phyloP scores from a whole-genome alignment of 1,140 invertebrate genomes.

The Latrodectus geometricus region DNA sequence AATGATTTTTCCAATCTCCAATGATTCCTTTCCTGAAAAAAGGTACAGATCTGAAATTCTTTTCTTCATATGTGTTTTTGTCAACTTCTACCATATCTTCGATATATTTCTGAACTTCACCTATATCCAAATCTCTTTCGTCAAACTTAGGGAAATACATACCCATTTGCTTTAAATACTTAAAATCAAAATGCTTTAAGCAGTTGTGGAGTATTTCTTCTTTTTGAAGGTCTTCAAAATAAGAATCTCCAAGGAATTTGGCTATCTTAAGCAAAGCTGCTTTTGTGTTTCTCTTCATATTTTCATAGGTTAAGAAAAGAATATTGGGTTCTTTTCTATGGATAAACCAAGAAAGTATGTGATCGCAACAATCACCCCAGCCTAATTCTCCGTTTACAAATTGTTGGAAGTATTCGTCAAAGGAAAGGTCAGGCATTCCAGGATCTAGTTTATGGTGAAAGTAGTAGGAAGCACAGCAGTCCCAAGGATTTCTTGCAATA shows the following conservation, averaged over 20 bases:
- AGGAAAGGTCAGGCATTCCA: neutral
- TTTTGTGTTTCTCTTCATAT: slow-evolving; percentile 75
- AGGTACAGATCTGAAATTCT: slow-evolving; percentile 37
- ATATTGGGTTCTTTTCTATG: slow-evolving; percentile 76
- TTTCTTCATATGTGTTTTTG: neutral
- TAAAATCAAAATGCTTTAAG: slow-evolving; percentile 35
- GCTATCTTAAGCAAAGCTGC: slow-evolving; percentile 69
- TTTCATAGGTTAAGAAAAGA: slow-evolving; percentile 84
- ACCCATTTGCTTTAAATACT: slow-evolving; percentile 19
- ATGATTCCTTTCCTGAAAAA: slow-evolving; percentile 68
- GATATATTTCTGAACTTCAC: neutral
- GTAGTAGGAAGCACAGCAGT: slow-evolving; percentile 60
- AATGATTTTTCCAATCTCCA: slow-evolving; percentile 71
- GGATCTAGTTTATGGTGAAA: slow-evolving; percentile 28
- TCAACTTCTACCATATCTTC: neutral
- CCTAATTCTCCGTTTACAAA: slow-evolving; percentile 53
- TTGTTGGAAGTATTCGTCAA: slow-evolving; percentile 48
- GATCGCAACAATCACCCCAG: slow-evolving; percentile 61
- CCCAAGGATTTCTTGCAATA: slow-evolving; percentile 55
- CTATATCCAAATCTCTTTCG: neutral
- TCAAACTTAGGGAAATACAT: slow-evolving; percentile 15
- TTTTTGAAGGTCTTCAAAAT: slow-evolving; percentile 41
- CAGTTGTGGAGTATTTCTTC: slow-evolving; percentile 45
- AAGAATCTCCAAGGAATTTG: slow-evolving; percentile 68
- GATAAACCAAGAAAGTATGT: slow-evolving; percentile 54